A percentile compares a stretch with the other conserved stretches of the same genome.
Evolutionary conservation across 2,888 invertebrate species (phyloP).

Genomic region (Athrips mouffetella): DNA sequence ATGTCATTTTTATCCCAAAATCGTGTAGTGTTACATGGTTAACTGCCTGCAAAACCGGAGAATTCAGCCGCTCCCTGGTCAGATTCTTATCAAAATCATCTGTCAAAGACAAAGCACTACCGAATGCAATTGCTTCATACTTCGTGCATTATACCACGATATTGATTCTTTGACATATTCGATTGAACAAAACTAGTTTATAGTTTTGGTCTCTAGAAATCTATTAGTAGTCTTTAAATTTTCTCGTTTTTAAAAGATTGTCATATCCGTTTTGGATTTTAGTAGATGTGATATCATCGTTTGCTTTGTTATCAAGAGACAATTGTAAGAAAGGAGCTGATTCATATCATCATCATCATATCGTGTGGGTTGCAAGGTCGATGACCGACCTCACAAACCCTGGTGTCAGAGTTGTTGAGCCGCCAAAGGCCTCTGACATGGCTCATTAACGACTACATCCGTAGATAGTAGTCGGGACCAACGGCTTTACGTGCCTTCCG

Average conservation of each 20-base stretch:
- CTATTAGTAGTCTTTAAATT: background rate
- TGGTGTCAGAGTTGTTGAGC: too few relatives aligned
- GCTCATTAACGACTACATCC: too few relatives aligned
- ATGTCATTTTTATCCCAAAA: background rate
- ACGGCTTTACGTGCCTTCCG: too few relatives aligned
- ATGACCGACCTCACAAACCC: too few relatives aligned
- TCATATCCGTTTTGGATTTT: too few relatives aligned
- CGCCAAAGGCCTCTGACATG: too few relatives aligned
- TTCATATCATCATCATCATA: conserved; percentile 38
- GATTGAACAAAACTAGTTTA: conserved; percentile 7
- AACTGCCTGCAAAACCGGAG: conserved; percentile 28
- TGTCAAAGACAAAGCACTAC: conserved; percentile 40
- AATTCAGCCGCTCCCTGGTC: conserved; percentile 33
- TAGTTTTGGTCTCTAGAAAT: background rate
- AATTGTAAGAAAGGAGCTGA: conserved; percentile 44
- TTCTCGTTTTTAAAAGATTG: conserved; percentile 6
- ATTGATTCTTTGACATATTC: conserved; percentile 6
- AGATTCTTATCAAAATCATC: conserved; percentile 41
- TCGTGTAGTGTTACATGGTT: background rate
- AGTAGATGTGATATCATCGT: conserved; percentile 42
- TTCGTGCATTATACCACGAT: background rate
- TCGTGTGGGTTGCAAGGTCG: too few relatives aligned
- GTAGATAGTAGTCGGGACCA: too few relatives aligned
- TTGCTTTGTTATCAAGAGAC: conserved; percentile 31
- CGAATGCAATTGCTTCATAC: background rate